Evolutionary conservation across 2,113 vertebrate genomes (phyloP).

Genomic region (Trichomycterus rosablanca): DNA sequence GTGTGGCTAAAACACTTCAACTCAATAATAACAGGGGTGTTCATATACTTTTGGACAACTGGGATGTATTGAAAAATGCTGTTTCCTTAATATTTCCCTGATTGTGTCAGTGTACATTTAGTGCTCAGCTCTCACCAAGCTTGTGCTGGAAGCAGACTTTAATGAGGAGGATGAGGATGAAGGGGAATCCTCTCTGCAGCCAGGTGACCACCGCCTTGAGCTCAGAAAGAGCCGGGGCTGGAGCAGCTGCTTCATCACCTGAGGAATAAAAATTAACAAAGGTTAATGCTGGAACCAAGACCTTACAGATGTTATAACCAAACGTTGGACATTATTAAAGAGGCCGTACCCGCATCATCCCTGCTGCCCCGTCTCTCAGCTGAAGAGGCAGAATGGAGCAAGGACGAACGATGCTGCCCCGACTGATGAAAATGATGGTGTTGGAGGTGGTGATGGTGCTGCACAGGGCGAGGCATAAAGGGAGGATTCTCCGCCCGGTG

Average conservation of each 20-base stretch:
- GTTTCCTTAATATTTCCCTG: no score
- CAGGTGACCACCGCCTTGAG: slow-evolving; percentile 85
- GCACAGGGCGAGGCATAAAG: slow-evolving; percentile 75
- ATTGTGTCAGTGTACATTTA: no score
- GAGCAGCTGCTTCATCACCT: slow-evolving; percentile 67
- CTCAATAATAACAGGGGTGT: no score
- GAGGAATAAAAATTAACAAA: background rate
- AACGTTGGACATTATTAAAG: no score
- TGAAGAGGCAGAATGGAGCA: slow-evolving; percentile 79
- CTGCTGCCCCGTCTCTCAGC: slow-evolving; percentile 74
- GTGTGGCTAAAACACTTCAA: no score
- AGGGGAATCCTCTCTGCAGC: slow-evolving; percentile 95
- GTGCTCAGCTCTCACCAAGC: slow-evolving; percentile 81
- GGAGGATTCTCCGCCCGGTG: slow-evolving; percentile 69
- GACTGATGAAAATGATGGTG: slow-evolving; percentile 78
- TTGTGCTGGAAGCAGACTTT: slow-evolving; percentile 98
- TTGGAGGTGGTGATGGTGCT: slow-evolving; percentile 77
- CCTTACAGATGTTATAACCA: no score
- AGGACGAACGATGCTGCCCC: slow-evolving; percentile 77
- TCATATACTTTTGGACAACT: no score
- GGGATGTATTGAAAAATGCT: no score
- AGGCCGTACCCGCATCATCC: slow-evolving; percentile 71
- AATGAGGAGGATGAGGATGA: slow-evolving; percentile 90
- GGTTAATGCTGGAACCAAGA: no score
- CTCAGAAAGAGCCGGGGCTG: slow-evolving; percentile 87